Base-by-base conservation (phyloP, 2,888 invertebrate species). In the Ophion ellenae region DNA sequence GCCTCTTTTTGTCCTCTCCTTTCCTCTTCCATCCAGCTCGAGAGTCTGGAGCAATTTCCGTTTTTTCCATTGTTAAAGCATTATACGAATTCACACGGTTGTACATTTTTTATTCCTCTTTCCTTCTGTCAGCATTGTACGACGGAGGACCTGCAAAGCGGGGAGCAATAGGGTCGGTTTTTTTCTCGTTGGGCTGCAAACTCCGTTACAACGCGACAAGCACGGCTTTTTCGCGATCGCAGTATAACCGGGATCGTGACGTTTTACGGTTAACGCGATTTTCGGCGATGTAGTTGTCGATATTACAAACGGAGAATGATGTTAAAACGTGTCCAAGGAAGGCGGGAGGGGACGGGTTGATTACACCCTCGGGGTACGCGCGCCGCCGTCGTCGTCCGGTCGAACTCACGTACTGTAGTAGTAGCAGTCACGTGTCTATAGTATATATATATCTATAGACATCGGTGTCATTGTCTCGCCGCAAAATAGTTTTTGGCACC, bases 401-500 rank as follows among this genome's bases (percentile, higher is more conserved):
- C 17, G 36, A 14, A 9, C 6, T 32, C 28, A 32, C 66, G 36
- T 36, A 28, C 66, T n/a, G 9, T 28, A 70, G 28, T 20, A 53
- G 17, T n/a, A 32, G 45, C 66, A n/a, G 53, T 47, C 20, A 75
- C 75, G 53, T 66, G 64, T 57, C 66, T 36, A 4, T 53, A 10
- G 47, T 2, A 53, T 53, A 14, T 53, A 53, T 17, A 53, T 17
- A 53, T 14, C 14, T 53, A 53, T 17, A 53, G 17, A 76, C 53
- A 66, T 66, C 64, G 53, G 53, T 45, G 66, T 63, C 66, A 47
- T 74, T 71, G 75, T 53, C 67, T 63, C 63, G 63, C 81, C 74
- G 45, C 63, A 69, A 66, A 82, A 74, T 75, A 75, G 64, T 82
- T 82, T 81, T 85, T 85, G 85, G 78, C 85, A 78, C 70, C 69